Percentiles rank a stretch among this genome's conserved stretches.
Evolutionary conservation across 2,797 vertebrate genomes (phyloP).

Genomic region (Ciconia nigra): DNA sequence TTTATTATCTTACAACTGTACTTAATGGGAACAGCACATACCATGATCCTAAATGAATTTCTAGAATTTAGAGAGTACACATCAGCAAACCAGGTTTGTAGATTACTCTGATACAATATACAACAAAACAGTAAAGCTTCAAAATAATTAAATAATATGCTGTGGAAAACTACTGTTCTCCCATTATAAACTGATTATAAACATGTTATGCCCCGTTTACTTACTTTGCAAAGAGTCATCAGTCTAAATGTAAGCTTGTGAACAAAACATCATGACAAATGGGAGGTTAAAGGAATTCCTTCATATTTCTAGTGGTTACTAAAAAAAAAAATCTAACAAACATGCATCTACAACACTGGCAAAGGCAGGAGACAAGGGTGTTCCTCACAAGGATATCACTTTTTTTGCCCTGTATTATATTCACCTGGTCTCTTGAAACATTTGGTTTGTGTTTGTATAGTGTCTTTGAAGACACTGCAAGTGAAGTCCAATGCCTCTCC

Average conservation of each 20-base stretch:
- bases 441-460: neutral
- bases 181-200: neutral
- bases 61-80: neutral
- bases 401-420: neutral
- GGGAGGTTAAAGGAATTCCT: neutral
- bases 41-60: neutral
- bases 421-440: neutral
- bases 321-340: neutral
- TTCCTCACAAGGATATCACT: neutral
- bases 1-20: neutral
- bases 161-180: neutral
- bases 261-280: neutral
- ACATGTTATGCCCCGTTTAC: neutral
- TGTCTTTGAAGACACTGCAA: neutral
- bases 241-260: neutral
- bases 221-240: neutral
- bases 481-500: neutral
- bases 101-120: neutral
- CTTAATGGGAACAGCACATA: neutral
- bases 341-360: neutral
- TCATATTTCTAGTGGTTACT: neutral
- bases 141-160: neutral
- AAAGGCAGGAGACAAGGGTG: neutral
- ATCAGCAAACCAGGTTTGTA: neutral
- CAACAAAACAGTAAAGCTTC: neutral